Evolutionary conservation across 2,797 vertebrate genomes (phyloP).

Genomic region (Poecilia wingei): DNA sequence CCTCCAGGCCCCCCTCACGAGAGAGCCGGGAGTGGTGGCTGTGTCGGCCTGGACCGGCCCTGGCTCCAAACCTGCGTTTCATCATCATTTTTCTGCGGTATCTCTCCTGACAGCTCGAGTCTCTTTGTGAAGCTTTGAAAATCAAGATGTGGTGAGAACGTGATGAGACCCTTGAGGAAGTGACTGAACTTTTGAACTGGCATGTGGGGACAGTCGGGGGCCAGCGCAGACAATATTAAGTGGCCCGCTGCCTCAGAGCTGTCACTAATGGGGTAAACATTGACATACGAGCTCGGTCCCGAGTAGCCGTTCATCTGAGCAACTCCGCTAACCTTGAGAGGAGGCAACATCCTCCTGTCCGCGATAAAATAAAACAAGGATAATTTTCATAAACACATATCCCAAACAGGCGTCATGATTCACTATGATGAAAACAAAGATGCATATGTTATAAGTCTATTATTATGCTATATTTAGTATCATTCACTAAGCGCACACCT

Average conservation of each 20-base stretch:
- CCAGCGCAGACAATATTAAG: constrained; percentile 75
- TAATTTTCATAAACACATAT: constrained; percentile 74
- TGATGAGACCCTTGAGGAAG: constrained; percentile 89
- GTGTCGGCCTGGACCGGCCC: constrained; percentile 55
- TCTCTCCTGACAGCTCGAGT: constrained; percentile 87
- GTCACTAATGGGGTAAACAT: constrained; percentile 83
- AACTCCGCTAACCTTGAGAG: constrained; percentile 73
- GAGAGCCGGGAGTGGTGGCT: constrained; percentile 71
- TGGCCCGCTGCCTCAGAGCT: constrained; percentile 76
- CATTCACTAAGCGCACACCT: constrained; percentile 66
- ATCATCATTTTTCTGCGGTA: constrained; percentile 83
- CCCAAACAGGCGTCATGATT: constrained; percentile 57
- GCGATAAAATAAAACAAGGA: constrained; percentile 71
- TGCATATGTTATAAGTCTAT: constrained; percentile 57
- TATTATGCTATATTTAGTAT: constrained; percentile 61
- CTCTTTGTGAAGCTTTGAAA: constrained; percentile 85
- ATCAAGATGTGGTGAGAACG: constrained; percentile 89
- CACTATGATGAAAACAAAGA: constrained; percentile 66
- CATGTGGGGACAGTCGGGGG: constrained; percentile 68
- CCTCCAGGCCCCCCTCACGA: constrained; percentile 83
- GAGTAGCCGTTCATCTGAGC: constrained; percentile 73
- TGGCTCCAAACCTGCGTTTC: constrained; percentile 85
- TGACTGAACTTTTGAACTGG: constrained; percentile 91
- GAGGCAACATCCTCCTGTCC: constrained; percentile 65
- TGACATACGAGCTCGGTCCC: constrained; percentile 76